Evolutionary conservation across 2,888 invertebrate species (phyloP).

Genomic region (Gisinianus flammeolus): DNA sequence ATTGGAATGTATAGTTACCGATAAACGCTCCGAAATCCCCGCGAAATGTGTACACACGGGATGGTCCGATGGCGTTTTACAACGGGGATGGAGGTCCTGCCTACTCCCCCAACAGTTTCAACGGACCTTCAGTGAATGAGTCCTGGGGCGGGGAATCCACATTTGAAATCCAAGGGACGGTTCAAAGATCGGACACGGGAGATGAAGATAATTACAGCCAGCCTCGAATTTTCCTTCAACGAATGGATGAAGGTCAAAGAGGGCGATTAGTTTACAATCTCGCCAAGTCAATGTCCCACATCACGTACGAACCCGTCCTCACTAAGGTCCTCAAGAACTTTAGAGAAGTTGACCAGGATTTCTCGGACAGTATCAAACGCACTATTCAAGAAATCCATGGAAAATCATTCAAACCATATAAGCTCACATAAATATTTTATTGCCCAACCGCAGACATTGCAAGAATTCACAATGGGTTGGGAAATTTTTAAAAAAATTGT

Average conservation of each 20-base stretch:
- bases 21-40: no score
- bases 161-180: slow-evolving; percentile 71
- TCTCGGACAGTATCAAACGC: neutral
- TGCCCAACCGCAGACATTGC: no score
- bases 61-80: no score
- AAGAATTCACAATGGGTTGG: no score
- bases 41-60: no score
- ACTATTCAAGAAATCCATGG: neutral
- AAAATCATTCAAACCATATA: no score
- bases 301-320: neutral
- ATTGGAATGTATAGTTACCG: no score
- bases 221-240: neutral
- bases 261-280: neutral
- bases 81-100: slow-evolving; percentile 84
- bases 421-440: no score
- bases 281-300: neutral
- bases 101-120: slow-evolving; percentile 96
- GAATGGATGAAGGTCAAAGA: neutral
- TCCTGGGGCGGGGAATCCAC: slow-evolving; percentile 64
- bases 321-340: neutral
- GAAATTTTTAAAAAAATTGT: no score
- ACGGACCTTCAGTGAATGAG: slow-evolving; percentile 72
- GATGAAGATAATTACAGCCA: slow-evolving; percentile 93
- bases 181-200: slow-evolving; percentile 75
- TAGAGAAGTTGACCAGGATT: neutral